Base-by-base conservation (phyloP, 2,888 invertebrate genomes). In the Acrocera orbiculus region DNA sequence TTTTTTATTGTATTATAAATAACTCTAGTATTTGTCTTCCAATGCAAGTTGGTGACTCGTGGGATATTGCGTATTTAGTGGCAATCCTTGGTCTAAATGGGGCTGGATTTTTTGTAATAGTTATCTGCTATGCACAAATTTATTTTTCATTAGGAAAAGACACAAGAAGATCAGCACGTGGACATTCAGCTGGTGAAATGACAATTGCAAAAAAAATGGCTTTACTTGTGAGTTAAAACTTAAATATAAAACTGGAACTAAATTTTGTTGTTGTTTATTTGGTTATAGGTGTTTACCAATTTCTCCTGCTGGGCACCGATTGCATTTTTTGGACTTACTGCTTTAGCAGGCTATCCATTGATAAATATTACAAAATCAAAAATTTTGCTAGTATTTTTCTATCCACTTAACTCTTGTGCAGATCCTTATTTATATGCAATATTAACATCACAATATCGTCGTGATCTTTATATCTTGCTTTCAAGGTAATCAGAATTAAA, bases 371-470 rank as follows among this genome's bases (percentile, higher is more conserved):
- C 77, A 6, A 71, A 76, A 47, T 77, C 79, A 0, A 80, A 80
- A 58, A 76, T 90, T 30, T 61, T 87, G 9, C 61, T 87, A 39
- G 87, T 90, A 7, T 86, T 90, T 54, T 86, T 90, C 53, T 85
- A 89, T 53, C 90, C 90, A 0, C 61, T 92, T 39, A 90, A 90
- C 58, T 81, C 87, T 1, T 87, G 86, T 53, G 85, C 89, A 24
- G 89, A 92, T 61, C 90, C 90, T 1, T 89, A 87, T 63, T 62
- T 92, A 4, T 92, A 90, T 57, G 89, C 86, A 13, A 81, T 90
- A 44, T 64, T 87, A 50, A 90, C 89, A 6, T 75, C 83, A 40
- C 86, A 86, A 56, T 87, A 85, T 52, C 67, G 85, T 26, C 67
- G 74, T 44, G 86, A 89, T 54, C 64, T 82, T 15, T 66, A 73